A percentile compares a stretch with the other conserved stretches of the same genome.
phyloP scores from a whole-genome alignment of 2,797 vertebrate genomes.

The Labroides dimidiatus region DNA sequence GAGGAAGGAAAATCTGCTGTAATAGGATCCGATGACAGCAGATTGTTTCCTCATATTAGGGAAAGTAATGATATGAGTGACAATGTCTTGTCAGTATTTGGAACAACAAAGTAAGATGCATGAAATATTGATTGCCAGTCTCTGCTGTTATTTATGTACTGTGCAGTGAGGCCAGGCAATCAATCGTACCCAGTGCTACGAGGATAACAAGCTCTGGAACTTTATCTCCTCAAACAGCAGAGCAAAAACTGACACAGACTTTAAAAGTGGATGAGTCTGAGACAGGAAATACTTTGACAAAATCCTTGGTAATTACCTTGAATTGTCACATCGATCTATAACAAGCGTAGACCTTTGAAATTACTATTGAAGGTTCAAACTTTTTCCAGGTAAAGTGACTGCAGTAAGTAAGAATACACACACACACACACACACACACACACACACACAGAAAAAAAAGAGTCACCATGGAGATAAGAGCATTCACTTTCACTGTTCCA shows the following conservation, averaged over 20 bases:
- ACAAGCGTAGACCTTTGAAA: constrained; percentile 20
- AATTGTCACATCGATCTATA: constrained; percentile 24
- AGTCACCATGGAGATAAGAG: constrained; percentile 11
- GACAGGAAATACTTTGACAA: constrained; percentile 18
- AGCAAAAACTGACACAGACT: constrained; percentile 17
- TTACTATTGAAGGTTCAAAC: constrained; percentile 20
- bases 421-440: no score
- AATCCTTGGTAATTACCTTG: constrained; percentile 18
- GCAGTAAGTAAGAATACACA: no score
- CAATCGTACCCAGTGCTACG: constrained; percentile 38
- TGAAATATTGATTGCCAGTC: constrained; percentile 81
- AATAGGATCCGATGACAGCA: constrained; percentile 80
- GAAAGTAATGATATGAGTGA: constrained; percentile 78
- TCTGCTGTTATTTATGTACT: constrained; percentile 67
- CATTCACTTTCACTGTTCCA: constrained; percentile 66
- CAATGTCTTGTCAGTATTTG: constrained; percentile 74
- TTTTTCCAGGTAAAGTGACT: constrained; percentile 1
- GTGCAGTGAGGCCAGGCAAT: constrained; percentile 46
- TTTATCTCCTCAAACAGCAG: constrained; percentile 28
- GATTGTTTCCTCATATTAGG: constrained; percentile 82
- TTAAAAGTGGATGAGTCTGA: constrained; percentile 17
- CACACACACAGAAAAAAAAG: constrained; percentile 13
- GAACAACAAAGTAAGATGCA: constrained; percentile 77
- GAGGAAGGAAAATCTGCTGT: constrained; percentile 73
- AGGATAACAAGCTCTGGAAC: constrained; percentile 44